phyloP scores from a whole-genome alignment of 2,113 vertebrate genomes.

The Myotis yumanensis region DNA sequence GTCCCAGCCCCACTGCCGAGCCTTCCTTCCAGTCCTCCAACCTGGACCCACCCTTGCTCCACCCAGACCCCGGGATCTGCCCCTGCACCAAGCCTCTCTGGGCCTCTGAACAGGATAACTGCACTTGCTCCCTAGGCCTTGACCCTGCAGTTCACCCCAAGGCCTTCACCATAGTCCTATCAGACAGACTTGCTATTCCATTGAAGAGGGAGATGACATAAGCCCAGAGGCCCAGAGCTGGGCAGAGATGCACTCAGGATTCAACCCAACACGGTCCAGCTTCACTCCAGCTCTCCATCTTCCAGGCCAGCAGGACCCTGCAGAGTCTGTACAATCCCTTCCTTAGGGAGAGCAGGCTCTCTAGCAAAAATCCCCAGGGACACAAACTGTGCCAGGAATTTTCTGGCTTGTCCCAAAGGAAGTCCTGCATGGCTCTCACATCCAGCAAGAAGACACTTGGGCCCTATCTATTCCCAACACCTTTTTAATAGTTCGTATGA shows the following conservation, averaged over 20 bases:
- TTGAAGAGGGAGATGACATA: neutral
- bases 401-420: neutral
- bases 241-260: neutral
- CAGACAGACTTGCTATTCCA: neutral
- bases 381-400: fast-evolving
- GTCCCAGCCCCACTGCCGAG: neutral
- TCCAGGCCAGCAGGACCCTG: too few relatives aligned
- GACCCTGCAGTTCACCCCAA: neutral
- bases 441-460: neutral
- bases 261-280: neutral
- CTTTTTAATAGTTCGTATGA: neutral
- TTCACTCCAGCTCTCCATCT: neutral
- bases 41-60: neutral
- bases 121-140: neutral
- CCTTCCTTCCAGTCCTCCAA: neutral
- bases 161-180: neutral
- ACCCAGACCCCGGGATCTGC: neutral
- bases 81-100: neutral
- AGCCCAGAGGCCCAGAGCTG: neutral
- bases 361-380: neutral
- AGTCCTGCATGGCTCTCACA: too few relatives aligned
- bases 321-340: fast-evolving
- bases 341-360: neutral
- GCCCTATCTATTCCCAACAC: fast-evolving
- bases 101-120: neutral